These are phyloP conservation scores for Danaus plexippus DNA, from an alignment of 1,140 invertebrate genomes.

Conservation along the genomic window DNA sequence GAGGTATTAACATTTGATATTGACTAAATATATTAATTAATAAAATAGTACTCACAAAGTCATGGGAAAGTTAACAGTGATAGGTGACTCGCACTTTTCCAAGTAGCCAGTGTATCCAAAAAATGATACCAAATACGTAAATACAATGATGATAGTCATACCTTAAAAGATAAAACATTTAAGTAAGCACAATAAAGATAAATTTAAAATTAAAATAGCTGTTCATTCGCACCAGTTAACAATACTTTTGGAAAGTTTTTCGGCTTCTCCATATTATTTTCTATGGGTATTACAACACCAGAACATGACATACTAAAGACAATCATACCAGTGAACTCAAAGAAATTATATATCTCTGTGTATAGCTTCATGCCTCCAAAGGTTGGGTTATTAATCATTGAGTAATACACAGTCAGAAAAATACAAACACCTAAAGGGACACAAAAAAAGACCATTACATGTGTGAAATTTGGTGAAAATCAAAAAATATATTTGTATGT, in stretches of 20 bases:
- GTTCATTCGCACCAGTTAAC: conserved; percentile 26
- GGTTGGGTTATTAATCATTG: conserved; percentile 27
- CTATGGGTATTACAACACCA: conserved; percentile 48
- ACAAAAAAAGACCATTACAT: too few species aligned
- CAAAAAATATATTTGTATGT: too few species aligned
- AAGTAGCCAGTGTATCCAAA: conserved; percentile 47
- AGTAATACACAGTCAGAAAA: conserved; percentile 22
- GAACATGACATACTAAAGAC: conserved; percentile 55
- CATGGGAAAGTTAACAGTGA: conserved; percentile 54
- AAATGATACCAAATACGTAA: conserved; percentile 31
- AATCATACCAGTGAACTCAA: conserved; percentile 42
- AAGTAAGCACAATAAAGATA: too few species aligned
- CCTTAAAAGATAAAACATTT: conserved; percentile 29
- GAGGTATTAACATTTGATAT: too few species aligned
- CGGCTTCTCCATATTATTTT: conserved; percentile 51
- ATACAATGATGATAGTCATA: conserved; percentile 28
- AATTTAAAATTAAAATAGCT: too few species aligned
- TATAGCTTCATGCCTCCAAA: conserved; percentile 21
- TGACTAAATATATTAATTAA: not conserved
- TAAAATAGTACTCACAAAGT: conserved; percentile 33
- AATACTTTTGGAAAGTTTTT: conserved; percentile 32
- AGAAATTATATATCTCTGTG: conserved; percentile 19
- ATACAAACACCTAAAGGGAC: conserved; percentile 27
- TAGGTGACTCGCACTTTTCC: conserved; percentile 34
- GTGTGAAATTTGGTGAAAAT: too few species aligned